Evolutionary conservation across 2,888 invertebrate genomes (phyloP), one percentile per base, ranked within the genome.

Genomic region (Ommatoiulus sabulosus): DNA sequence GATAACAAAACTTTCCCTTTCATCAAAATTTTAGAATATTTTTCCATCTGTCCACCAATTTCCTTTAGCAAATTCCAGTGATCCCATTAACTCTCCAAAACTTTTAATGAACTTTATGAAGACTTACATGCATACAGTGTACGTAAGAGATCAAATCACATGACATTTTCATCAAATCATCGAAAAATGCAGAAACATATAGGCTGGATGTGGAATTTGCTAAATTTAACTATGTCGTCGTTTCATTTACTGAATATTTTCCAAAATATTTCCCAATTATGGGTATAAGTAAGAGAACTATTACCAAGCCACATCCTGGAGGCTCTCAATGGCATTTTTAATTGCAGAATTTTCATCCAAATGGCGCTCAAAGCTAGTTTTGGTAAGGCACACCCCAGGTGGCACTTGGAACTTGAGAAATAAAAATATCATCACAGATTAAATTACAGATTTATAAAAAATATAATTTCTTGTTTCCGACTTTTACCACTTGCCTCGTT

Each of bases 301-400:
- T 17, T 72, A 88, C 89, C 89, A 89, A n/a, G 94, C 94, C 7
- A 94, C 93, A 17, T 93, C 92, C 90, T 94, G 93, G n/a, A 95
- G 93, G 52, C 93, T 92, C 12, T 92, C 89, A 48, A 95, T 93
- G 3, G 94, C 93, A 15, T 92, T 91, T 89, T 91, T 91, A 85
- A 96, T 90, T 43, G 93, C 91, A 1, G 93, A 91, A 91, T 94
- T 93, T 3, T 91, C 90, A 90, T 94, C 92, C 0, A 96, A 90
- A 91, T 96, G 95, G 57, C 92, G 92, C 85, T 94, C 93, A 90
- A 96, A 94, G 0, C 96, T 95, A 87, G 93, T 92, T 0, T 94
- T 93, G 0, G 96, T 96, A 15, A 97, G 91, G 90, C 96, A 95
- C 91, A 96, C 95, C 7, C 96, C 96, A 87, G 94, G 93, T 0